Evolutionary conservation across 1,140 invertebrate genomes (phyloP), one percentile per base, ranked within the genome.

Genomic region (Bactericera cockerelli): DNA sequence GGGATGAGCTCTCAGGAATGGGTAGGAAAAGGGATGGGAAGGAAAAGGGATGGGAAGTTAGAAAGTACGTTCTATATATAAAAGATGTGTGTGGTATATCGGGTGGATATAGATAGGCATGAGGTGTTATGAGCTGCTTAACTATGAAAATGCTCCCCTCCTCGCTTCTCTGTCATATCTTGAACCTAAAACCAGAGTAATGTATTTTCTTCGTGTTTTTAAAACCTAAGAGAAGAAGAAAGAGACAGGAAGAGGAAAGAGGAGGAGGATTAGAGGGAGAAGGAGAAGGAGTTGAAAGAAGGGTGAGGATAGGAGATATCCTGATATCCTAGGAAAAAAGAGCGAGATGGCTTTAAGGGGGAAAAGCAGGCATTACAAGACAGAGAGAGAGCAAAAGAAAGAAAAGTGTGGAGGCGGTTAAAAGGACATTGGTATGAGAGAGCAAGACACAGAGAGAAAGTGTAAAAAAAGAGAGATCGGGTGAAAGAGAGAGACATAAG

Each of bases 71-170:
- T 16, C 49, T 58, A 19, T 19, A 22, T 57, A 24, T 21, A 49
- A 21, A 13, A 13, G 28, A 31, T 13, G 28, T 31, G 28, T 31
- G 28, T 31, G n/a, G 28, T 31, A 31, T 31, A 13, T 31, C 4
- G 4, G 28, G 28, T 31, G 28, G 28, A 4, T 31, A 13, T 4
- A 4, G 4, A 31, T 31, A 31, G 28, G 28, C 4, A 31, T 13
- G 28, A 13, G 42, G 42, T 49, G 42, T 49, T 49, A 49, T 49
- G 42, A 49, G 42, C 42, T 49, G 42, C 42, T 49, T 49, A 49
- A 49, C n/a, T 49, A 49, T 49, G 42, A 49, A 49, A 49, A 16
- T 49, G n/a, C 42, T 49, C 22, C 42, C 19, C n/a, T 49, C 22
- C 19, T 49, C 42, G 8, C 22, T 49, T 49, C 42, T 6, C 19